Evolutionary conservation across 2,888 invertebrate genomes (phyloP).

Genomic region (Aplocera efformata): DNA sequence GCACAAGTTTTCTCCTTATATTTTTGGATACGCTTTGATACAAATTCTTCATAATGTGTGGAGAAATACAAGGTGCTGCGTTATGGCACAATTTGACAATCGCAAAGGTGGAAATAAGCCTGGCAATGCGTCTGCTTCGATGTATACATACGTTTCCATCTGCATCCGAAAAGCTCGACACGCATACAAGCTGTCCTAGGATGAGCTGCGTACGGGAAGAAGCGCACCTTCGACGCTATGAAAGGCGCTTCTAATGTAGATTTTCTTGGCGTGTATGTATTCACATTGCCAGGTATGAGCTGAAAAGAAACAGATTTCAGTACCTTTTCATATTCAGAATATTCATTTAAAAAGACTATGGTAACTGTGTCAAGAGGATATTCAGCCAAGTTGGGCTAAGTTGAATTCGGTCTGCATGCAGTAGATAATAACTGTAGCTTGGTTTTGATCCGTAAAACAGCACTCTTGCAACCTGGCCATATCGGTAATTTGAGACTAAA

Average conservation of each 20-base stretch:
- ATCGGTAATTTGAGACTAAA: too few species aligned
- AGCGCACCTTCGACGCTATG: slow-evolving; percentile 91
- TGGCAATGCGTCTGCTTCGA: slow-evolving; percentile 21
- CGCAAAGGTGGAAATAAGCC: slow-evolving; percentile 27
- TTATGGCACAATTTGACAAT: slow-evolving; percentile 15
- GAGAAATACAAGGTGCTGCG: too few species aligned
- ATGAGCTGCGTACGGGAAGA: slow-evolving; percentile 92
- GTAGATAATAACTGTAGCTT: too few species aligned
- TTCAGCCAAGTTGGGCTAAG: too few species aligned
- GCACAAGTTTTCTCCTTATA: too few species aligned
- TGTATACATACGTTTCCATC: slow-evolving; percentile 74
- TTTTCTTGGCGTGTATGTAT: slow-evolving; percentile 86
- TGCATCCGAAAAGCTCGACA: slow-evolving; percentile 94
- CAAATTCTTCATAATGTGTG: too few species aligned
- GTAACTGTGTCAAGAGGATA: neutral
- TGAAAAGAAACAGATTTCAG: slow-evolving; percentile 55
- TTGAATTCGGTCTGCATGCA: too few species aligned
- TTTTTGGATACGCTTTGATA: too few species aligned
- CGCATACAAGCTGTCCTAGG: slow-evolving; percentile 95
- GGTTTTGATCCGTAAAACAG: too few species aligned
- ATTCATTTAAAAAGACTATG: neutral
- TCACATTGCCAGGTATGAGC: slow-evolving; percentile 88
- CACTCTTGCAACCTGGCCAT: too few species aligned
- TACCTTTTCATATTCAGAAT: neutral
- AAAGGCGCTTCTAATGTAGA: slow-evolving; percentile 90